These are phyloP conservation scores for Metopia argyrocephala DNA, from an alignment of 2,888 invertebrate genomes.

Conservation along the genomic window DNA sequence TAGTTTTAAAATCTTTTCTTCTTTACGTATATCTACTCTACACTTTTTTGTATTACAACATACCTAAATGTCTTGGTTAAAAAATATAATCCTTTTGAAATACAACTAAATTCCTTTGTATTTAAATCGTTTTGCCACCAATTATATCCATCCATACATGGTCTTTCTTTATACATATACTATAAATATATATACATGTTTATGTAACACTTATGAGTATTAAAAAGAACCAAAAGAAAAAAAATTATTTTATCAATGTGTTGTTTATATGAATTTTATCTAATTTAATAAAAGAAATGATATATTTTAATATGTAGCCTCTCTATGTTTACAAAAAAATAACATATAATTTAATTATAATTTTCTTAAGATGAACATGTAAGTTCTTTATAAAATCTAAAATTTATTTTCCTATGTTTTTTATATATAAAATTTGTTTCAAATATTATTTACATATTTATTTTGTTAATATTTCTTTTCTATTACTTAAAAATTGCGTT, in stretches of 20 bases:
- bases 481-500: not conserved
- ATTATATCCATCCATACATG: constrained; percentile 50
- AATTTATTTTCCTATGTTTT: not conserved
- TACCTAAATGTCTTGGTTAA: too few relatives aligned
- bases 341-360: not conserved
- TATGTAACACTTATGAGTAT: too few relatives aligned
- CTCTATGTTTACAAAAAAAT: not conserved
- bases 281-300: constrained; percentile 3
- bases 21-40: not conserved
- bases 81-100: not conserved
- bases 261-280: constrained; percentile 22
- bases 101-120: not conserved
- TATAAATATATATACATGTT: constrained; percentile 15
- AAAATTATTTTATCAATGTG: constrained; percentile 17
- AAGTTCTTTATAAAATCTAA: not conserved
- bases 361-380: constrained; percentile 7
- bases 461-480: not conserved
- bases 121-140: constrained; percentile 49
- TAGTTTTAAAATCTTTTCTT: not conserved
- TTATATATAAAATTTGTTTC: not conserved
- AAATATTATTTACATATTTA: not conserved
- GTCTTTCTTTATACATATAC: not conserved
- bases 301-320: constrained; percentile 12
- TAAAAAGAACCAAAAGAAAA: constrained; percentile 7
- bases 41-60: too few relatives aligned